Evolutionary conservation across 2,113 vertebrate genomes (phyloP), one percentile per base, ranked within the genome.

Genomic region (Oncorhynchus gorbuscha): DNA sequence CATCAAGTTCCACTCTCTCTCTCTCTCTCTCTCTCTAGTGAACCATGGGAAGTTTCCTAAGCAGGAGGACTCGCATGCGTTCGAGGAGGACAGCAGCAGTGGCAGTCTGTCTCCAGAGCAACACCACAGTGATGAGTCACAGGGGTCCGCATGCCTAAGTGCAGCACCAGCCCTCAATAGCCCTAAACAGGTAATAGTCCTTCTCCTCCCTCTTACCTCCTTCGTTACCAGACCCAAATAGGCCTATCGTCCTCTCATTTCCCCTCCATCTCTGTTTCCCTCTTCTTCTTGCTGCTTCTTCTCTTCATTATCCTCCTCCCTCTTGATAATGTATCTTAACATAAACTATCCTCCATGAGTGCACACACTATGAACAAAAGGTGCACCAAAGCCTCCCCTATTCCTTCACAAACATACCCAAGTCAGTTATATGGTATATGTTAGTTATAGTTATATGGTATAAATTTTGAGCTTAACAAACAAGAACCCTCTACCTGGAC

Each of bases 1-100:
- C 30, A 30, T 30, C 30, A 4, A 30, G 30, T 30, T 30, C 3
- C 30, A 4, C 55, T 75, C 64, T 28, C 26, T 24, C 24, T 26
- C 26, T 26, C 26, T 28, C 26, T 28, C 26, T 28, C 2, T 2
- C 26, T 59, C 58, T 65, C 66, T 84, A 97, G 97, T 95, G 71
- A 94, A 94, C 74, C 95, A 96, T 82, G 94, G 91, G 64, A 93
- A 90, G 85, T 95, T 96, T 89, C 94, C 95, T 0, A 96, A 95
- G 88, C 84, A 95, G 0, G 86, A 94, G 1, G 97, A 99, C 51
- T 95, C 96, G 0, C 98, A 97, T 64, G 94, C 95, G 20, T 99
- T 99, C 72, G 97, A 99, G 84, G 97, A 99, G 87, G 96, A 99
- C 89, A 99, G 97, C 93, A 96, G 97, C 92, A 96, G 94, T 0